A percentile compares a stretch with the other conserved stretches of the same genome.
phyloP scores from a whole-genome alignment of 2,797 vertebrate genomes.

The Eremophila alpestris region DNA sequence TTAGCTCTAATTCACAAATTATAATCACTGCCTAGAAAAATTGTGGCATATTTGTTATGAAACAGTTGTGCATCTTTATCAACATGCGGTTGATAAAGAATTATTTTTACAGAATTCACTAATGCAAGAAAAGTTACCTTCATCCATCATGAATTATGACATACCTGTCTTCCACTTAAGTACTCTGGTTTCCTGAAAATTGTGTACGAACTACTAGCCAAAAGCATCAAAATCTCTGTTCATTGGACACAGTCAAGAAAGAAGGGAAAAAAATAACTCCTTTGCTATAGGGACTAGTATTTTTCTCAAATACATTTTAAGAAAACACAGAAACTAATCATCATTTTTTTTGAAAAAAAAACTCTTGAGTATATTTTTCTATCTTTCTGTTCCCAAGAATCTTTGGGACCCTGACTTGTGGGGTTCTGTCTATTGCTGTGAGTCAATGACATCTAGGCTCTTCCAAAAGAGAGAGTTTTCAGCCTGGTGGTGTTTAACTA shows the following conservation, averaged over 20 bases:
- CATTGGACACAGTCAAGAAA: background rate
- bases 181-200: background rate
- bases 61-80: background rate
- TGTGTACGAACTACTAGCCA: background rate
- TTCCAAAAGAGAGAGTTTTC: background rate
- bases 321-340: background rate
- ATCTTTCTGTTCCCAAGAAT: background rate
- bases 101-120: background rate
- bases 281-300: background rate
- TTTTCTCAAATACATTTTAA: background rate
- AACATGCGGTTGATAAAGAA: background rate
- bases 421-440: background rate
- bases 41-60: background rate
- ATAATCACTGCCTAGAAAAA: slow-evolving; percentile 17
- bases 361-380: background rate
- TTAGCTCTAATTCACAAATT: slow-evolving; percentile 44
- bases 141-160: background rate
- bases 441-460: background rate
- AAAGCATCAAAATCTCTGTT: background rate
- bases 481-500: background rate
- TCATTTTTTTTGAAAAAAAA: background rate
- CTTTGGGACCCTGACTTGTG: background rate
- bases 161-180: background rate
- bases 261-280: background rate
- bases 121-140: background rate